Percentiles rank a stretch among this genome's conserved stretches.
These are phyloP conservation scores for Aradus depressus DNA, from an alignment of 2,888 invertebrate genomes.

Conservation along the genomic window DNA sequence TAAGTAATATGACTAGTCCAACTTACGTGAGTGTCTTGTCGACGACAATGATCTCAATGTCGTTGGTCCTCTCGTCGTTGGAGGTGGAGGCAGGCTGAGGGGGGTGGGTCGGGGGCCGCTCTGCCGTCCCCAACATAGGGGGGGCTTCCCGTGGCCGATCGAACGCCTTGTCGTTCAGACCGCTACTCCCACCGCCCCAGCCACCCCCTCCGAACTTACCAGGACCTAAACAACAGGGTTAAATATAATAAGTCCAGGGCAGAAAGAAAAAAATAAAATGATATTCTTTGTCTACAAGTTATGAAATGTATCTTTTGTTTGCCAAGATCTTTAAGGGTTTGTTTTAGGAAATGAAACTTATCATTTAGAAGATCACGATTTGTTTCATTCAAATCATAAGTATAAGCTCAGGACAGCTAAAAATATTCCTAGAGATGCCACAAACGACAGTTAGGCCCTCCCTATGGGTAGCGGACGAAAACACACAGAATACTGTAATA, in stretches of 20 bases:
- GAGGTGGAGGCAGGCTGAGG: slow-evolving; percentile 10
- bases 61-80: slow-evolving; percentile 44
- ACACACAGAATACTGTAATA: no score
- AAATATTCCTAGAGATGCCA: no score
- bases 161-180: slow-evolving; percentile 13
- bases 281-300: no score
- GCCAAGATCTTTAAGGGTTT: no score
- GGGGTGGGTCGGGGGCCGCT: slow-evolving; percentile 8
- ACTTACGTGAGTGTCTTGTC: slow-evolving; percentile 70
- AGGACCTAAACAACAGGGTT: not conserved
- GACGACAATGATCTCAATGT: slow-evolving; percentile 84
- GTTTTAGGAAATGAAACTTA: no score
- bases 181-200: not conserved
- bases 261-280: no score
- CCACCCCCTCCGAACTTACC: slow-evolving; percentile 5
- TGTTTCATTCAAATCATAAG: no score
- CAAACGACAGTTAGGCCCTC: no score
- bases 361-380: no score
- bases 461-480: no score
- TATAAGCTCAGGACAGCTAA: no score
- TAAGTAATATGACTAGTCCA: slow-evolving; percentile 1
- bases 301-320: no score
- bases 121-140: not conserved
- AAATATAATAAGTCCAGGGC: not conserved
- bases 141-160: slow-evolving; percentile 6